Evolutionary conservation across 2,113 vertebrate species (phyloP).

Genomic region (Plestiodon gilberti): DNA sequence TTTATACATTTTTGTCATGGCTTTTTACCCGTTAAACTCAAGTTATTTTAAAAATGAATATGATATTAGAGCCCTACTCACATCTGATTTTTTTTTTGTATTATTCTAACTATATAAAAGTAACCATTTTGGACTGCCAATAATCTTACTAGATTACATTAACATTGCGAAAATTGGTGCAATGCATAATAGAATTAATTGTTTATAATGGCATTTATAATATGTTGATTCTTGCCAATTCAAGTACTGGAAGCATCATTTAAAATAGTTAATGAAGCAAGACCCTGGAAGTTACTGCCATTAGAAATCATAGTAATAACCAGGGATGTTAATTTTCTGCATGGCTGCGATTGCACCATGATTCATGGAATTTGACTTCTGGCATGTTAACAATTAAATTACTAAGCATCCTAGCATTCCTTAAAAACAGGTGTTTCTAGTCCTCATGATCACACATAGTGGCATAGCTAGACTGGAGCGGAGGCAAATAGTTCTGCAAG

Average conservation of each 20-base stretch:
- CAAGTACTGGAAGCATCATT: conserved; percentile 11
- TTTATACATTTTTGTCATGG: too few relatives aligned
- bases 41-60: too few relatives aligned
- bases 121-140: neutral
- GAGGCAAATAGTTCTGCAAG: too few relatives aligned
- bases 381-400: neutral
- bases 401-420: neutral
- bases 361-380: neutral
- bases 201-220: conserved; percentile 23
- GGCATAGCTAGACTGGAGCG: too few relatives aligned
- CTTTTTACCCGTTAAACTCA: too few relatives aligned
- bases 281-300: conserved; percentile 1
- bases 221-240: conserved; percentile 14
- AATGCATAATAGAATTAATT: conserved; percentile 11
- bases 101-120: neutral
- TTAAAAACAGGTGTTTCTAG: neutral
- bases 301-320: conserved; percentile 7
- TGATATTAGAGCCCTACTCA: too few relatives aligned
- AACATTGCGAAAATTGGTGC: neutral
- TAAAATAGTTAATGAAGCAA: conserved; percentile 27
- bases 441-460: neutral
- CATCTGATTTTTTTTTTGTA: too few relatives aligned
- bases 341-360: neutral
- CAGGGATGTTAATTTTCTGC: conserved; percentile 1
- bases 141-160: conserved; percentile 11